These are phyloP conservation scores for Aspidiotus destructor DNA, from an alignment of 2,888 invertebrate genomes.

Conservation along the genomic window DNA sequence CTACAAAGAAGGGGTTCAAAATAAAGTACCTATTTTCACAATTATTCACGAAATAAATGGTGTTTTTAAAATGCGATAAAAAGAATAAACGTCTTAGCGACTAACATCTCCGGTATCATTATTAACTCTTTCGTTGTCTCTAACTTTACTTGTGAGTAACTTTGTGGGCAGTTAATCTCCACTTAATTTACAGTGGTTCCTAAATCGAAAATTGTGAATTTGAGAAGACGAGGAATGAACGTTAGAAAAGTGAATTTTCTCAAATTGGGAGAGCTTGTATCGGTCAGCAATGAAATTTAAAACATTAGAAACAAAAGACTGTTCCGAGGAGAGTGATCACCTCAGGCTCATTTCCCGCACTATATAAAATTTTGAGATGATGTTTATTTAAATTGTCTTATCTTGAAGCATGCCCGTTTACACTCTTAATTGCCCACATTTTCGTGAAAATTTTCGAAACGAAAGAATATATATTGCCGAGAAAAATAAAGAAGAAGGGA, in stretches of 20 bases:
- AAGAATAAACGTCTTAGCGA: slow-evolving; percentile 30
- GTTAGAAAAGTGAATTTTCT: no score
- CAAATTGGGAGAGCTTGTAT: no score
- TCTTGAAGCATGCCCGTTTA: neutral
- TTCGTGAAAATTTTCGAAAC: neutral
- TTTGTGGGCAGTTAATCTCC: slow-evolving; percentile 4
- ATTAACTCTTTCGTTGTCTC: neutral
- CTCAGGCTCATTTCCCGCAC: no score
- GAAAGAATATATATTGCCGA: neutral
- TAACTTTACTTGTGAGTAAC: slow-evolving; percentile 2
- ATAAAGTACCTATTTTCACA: slow-evolving; percentile 28
- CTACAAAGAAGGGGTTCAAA: slow-evolving; percentile 14
- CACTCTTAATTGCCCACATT: slow-evolving; percentile 1
- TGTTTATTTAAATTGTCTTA: neutral
- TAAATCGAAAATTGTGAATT: neutral
- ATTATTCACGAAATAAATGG: slow-evolving; percentile 33
- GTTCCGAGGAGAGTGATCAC: no score
- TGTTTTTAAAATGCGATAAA: slow-evolving; percentile 32
- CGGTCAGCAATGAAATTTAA: no score
- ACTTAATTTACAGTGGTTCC: slow-evolving; percentile 4
- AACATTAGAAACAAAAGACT: no score
- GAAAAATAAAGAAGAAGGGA: neutral
- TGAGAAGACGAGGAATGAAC: neutral
- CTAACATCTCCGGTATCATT: slow-evolving; percentile 4
- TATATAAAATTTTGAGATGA: neutral